These are phyloP conservation scores for Campylomormyrus numenius DNA, from an alignment of 2,113 vertebrate genomes.

Conservation along the genomic window DNA sequence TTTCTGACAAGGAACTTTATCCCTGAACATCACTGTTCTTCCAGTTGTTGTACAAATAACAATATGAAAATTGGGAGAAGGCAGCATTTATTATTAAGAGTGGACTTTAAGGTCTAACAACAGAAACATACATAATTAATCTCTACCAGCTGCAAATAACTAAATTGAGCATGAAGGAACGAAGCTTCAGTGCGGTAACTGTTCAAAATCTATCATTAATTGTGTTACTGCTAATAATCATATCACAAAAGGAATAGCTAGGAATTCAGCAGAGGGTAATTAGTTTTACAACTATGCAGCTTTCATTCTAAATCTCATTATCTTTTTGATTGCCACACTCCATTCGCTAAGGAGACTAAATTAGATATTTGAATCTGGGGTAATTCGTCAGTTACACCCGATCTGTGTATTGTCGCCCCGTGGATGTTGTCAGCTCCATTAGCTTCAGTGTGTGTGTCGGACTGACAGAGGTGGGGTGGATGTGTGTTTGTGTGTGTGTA, in stretches of 20 bases:
- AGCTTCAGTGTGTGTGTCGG: not conserved
- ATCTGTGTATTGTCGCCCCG: not conserved
- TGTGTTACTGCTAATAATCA: slow-evolving; percentile 9
- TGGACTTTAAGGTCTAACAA: not conserved
- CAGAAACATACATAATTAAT: not conserved
- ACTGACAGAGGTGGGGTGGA: not conserved
- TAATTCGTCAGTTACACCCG: slow-evolving; percentile 5
- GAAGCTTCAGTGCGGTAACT: not conserved
- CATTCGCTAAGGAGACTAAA: slow-evolving; percentile 5
- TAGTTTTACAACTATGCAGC: slow-evolving; percentile 9
- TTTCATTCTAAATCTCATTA: slow-evolving; percentile 17
- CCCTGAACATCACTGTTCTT: not conserved
- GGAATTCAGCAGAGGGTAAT: slow-evolving; percentile 7
- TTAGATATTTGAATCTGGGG: slow-evolving; percentile 11
- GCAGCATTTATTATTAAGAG: not conserved
- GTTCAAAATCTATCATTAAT: slow-evolving; percentile 1
- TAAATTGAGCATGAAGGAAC: not conserved
- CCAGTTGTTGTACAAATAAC: not conserved
- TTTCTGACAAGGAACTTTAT: not conserved
- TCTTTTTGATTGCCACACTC: slow-evolving; percentile 10
- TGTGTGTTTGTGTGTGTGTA: not conserved
- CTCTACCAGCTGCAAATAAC: not conserved
- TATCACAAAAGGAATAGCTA: slow-evolving; percentile 3
- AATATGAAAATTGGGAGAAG: not conserved
- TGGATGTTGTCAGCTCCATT: not conserved